These are phyloP conservation scores for Gobio occitaniae DNA, from an alignment of 2,797 vertebrate genomes.

Conservation along the genomic window DNA sequence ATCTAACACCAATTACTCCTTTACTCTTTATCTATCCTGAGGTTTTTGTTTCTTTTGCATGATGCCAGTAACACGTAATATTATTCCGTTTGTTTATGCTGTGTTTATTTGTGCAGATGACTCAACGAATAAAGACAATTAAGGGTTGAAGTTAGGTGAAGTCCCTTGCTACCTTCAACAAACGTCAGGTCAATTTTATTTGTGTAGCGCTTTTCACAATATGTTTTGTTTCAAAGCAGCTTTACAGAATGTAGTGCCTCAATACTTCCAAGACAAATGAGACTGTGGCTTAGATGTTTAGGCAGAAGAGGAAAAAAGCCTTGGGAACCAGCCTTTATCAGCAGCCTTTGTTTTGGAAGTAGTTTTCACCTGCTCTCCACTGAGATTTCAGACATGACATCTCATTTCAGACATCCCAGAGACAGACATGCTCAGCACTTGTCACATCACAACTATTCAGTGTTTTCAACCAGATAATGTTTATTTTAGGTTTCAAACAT, in stretches of 20 bases:
- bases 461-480: too few relatives aligned
- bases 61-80: constrained; percentile 3
- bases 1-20: constrained; percentile 7
- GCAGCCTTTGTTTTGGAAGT: neutral
- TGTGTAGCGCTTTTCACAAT: neutral
- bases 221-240: constrained; percentile 1
- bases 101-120: constrained; percentile 23
- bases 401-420: too few relatives aligned
- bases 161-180: neutral
- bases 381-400: neutral
- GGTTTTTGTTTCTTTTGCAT: constrained; percentile 6
- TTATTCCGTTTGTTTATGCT: constrained; percentile 27
- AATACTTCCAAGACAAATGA: neutral
- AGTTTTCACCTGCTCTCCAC: neutral
- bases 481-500: too few relatives aligned
- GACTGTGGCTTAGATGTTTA: neutral
- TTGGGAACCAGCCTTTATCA: neutral
- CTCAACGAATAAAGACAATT: constrained; percentile 30
- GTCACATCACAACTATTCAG: too few relatives aligned
- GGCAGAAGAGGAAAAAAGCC: neutral
- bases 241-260: neutral
- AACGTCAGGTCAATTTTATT: neutral
- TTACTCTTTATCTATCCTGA: neutral
- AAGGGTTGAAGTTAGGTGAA: constrained; percentile 20
- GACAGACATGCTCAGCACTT: too few relatives aligned